Base-by-base conservation (phyloP, 2,888 invertebrate genomes). In the Buathra laborator region DNA sequence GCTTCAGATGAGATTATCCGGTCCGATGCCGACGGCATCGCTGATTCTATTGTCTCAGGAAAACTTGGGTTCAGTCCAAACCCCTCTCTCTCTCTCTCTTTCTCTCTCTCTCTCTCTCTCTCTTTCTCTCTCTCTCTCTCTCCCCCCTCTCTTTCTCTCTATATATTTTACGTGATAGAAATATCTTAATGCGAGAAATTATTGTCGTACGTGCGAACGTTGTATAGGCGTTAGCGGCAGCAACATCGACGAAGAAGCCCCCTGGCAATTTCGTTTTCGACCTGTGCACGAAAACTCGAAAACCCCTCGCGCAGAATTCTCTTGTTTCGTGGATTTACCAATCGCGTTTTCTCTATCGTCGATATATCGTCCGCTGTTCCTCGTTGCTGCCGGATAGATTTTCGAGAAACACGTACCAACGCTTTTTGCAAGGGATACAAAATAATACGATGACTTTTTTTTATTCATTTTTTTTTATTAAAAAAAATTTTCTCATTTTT, bases 121-220 rank as follows among this genome's bases (percentile, higher is more conserved):
- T 37, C 7, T 37, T 4, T 37, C 37, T 4, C 4, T 37, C 37
- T 37, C 37, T 37, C 9, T 7, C 6, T 37, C 37, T 37, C 37
- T 37, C 37, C n/a, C 32, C 32, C 3, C 32, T 37, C 37, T 37
- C 9, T 7, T 37, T 37, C 37, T 37, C 37, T 37, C 37, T 37
- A 37, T 37, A 88, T 89, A 86, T 87, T 86, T 85, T 89, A 89
- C 89, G 89, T 89, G 88, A 86, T 86, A 56, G 76, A 88, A 89
- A 89, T 89, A 88, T 85, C 83, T 85, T 83, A 87, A 85, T 87
- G 83, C 81, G 71, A 82, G 78, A 80, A 83, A 84, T 85, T 87
- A 86, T 87, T 87, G 85, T 85, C 80, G 71, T 85, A 85, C 87
- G 86, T 84, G 84, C 76, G 82, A 83, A 75, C 74, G 24, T 43